Evolutionary conservation across 2,113 vertebrate genomes (phyloP), one percentile per base, ranked within the genome.

Genomic region (Ascaphus truei): DNA sequence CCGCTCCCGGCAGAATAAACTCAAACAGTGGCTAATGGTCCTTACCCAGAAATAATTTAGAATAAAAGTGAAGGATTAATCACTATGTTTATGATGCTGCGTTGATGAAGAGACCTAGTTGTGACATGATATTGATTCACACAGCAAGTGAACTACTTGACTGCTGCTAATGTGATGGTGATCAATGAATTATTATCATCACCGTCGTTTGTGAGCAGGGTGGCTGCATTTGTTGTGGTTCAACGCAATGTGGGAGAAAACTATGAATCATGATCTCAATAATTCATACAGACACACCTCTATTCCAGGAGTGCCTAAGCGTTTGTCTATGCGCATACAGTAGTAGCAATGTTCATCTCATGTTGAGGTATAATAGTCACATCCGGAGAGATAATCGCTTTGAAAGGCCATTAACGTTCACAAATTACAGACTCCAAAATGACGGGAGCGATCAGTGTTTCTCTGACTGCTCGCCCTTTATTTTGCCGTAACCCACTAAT

Each of bases 71-170:
- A 27, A 58, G 27, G 15, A 48, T 30, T 26, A 20, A 36, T 27
- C 53, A 58, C 51, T 47, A 8, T 55, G 12, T 26, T 47, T 68
- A 48, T 36, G 29, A 58, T n/a, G 12, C 31, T 23, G 16, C 10
- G 20, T 30, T 39, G 41, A 61, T 61, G 34, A 71, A 61, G 67
- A 52, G 25, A 30, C 67, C n/a, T 36, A 6, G 23, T 20, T 61
- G n/a, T n/a, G 56, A 52, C 57, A 52, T 45, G 8, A n/a, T 71
- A 71, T 71, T 60, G 57, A 71, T 71, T 61, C 16, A 20, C 23
- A 20, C 39, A 4, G 20, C 29, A 37, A 23, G 3, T 48, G 15
- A 48, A 16, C 12, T 51, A 59, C 30, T 20, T 68, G 55, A 39
- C 43, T 60, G 41, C 31, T 57, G 33, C 45, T 60, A 60, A 60